Evolutionary conservation across 2,797 vertebrate species (phyloP).

Genomic region (Sebastes oblongus): DNA sequence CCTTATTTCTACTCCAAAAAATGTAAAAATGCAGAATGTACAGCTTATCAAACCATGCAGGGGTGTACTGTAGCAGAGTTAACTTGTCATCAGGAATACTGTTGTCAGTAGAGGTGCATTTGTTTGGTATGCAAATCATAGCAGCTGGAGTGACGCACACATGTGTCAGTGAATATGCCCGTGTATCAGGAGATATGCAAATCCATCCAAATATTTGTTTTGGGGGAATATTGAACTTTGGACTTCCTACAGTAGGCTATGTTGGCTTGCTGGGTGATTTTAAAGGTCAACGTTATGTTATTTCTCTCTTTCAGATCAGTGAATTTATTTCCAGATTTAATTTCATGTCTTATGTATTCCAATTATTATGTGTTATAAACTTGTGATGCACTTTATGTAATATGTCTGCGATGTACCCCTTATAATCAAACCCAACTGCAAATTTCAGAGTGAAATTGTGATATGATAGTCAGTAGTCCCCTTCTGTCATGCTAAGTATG

Average conservation of each 20-base stretch:
- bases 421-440: neutral
- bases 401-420: neutral
- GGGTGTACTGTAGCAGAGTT: no score
- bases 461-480: neutral
- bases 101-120: neutral
- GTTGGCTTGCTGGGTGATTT: neutral
- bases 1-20: neutral
- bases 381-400: no score
- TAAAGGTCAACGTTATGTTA: neutral
- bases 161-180: neutral
- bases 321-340: neutral
- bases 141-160: neutral
- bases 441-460: neutral
- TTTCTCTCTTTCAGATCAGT: neutral
- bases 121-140: slow-evolving; percentile 43
- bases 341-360: neutral
- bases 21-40: neutral
- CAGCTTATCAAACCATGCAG: neutral
- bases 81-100: neutral
- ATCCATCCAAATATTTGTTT: neutral
- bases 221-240: neutral
- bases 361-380: no score
- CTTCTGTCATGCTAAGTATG: neutral
- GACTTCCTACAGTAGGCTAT: neutral
- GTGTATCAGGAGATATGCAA: slow-evolving; percentile 25